Evolutionary conservation across 1,140 invertebrate genomes (phyloP), one percentile per base, ranked within the genome.

Genomic region (Conus betulinus): DNA sequence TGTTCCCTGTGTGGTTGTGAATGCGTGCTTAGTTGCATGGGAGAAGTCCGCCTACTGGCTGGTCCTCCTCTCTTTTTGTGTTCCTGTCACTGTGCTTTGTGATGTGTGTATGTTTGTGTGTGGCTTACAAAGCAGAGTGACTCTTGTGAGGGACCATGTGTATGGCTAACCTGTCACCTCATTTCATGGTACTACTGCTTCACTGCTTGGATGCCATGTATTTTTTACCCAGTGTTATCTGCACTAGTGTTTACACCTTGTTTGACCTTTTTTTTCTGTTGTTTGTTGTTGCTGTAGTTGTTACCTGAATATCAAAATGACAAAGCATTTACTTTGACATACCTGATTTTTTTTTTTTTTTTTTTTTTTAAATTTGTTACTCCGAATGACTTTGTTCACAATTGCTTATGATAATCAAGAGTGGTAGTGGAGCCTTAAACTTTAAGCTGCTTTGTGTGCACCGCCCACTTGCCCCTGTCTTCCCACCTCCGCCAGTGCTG

Each of bases 361-460:
- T 60, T 8, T 39, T 39, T 39, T 39, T 39, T 39, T 39, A 39
- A 39, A 39, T 39, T 39, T 39, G 39, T 39, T 39, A 39, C 39
- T 39, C 39, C 39, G 60, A 63, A 63, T 63, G 60, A 63, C 10
- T 63, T 63, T 63, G 60, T 63, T 20, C 79, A 81, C 79, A 52
- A 52, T 55, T 81, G 79, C 79, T 81, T 81, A 81, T 81, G 79
- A 81, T 81, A 81, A 81, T 81, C 79, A 81, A 81, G 79, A 81
- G 10, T 3, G 79, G 27, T 81, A 81, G 79, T 81, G 13, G 23
- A 53, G 27, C 27, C 79, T 81, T 81, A 81, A 52, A 71, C 60
- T 20, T 63, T 20, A 71, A 71, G 67, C 11, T 71, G 67, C 67
- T 71, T 71, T 13, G 67, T 71, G 67, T 71, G 67, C 67, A 71